Base-by-base conservation (phyloP, 2,888 invertebrate genomes). In the Coleophora deauratella region DNA sequence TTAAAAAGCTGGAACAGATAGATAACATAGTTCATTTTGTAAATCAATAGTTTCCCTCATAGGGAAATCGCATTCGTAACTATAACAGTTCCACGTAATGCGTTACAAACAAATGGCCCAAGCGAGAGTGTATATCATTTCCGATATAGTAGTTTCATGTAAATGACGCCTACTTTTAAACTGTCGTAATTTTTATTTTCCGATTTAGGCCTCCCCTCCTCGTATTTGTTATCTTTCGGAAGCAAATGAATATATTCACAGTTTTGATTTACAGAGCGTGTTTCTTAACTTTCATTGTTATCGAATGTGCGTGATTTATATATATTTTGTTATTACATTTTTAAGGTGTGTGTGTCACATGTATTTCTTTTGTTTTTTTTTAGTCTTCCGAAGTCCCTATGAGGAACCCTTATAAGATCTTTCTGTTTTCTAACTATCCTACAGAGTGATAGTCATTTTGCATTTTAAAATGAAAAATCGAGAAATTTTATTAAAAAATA, bases 121-220 rank as follows among this genome's bases (percentile, higher is more conserved):
- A 49, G 45, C 47, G 45, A 37, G 55, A 46, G 54, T 65, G 65
- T 80, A 77, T 73, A 81, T 85, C 79, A 82, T 72, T 72, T 70
- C 70, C 70, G 62, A 73, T 72, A 81, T 78, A 75, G 80, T 79
- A 74, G 74, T 84, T 85, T 80, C 73, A 84, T 85, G 85, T 74
- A 79, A 82, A 85, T 80, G 70, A 53, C 57, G 72, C 76, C 84
- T 81, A 84, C 80, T 85, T 85, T 84, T 85, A 85, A 85, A 85
- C 82, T 81, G 79, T 66, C 78, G 76, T 85, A 85, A 85, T 84
- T 84, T 84, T 82, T 81, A 78, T 66, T 72, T 84, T 82, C 84
- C 85, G 82, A 76, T 81, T 67, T 64, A 56, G 70, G 67, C 72
- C 70, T 72, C 79, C 84, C 82, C 78, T 71, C 62, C 44, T 47